Evolutionary conservation across 2,797 vertebrate genomes (phyloP).

Genomic region (Spinibarbus caldwelli): DNA sequence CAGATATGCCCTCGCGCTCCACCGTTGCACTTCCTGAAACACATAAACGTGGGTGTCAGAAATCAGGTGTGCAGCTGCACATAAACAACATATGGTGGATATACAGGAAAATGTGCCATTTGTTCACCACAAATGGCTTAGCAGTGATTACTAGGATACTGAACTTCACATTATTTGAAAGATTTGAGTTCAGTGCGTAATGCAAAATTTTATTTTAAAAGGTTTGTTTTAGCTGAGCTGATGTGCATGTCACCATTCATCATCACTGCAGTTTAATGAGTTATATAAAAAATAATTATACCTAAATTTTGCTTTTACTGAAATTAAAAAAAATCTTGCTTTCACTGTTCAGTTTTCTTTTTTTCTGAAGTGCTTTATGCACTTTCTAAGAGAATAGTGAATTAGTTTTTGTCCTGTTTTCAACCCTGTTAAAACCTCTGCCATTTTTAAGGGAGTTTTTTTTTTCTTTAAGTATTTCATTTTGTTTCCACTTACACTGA

Average conservation of each 20-base stretch:
- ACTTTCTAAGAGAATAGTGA: neutral
- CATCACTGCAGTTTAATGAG: neutral
- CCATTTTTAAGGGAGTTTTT: neutral
- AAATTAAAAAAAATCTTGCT: neutral
- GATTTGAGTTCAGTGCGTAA: neutral
- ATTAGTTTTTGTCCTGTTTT: neutral
- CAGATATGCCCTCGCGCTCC: slow-evolving; percentile 91
- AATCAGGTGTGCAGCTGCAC: neutral
- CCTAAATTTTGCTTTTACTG: neutral
- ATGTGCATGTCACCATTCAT: neutral
- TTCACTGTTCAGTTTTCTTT: neutral
- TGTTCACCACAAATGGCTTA: neutral
- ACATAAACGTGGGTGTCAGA: neutral
- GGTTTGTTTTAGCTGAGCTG: neutral
- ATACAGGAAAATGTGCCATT: neutral
- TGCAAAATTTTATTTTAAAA: neutral
- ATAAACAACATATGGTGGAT: neutral
- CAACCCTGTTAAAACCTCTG: neutral
- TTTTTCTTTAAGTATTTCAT: neutral
- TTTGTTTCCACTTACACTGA: neutral
- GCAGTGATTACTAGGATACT: neutral
- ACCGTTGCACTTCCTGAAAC: slow-evolving; percentile 89
- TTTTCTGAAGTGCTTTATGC: too few relatives aligned
- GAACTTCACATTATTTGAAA: neutral
- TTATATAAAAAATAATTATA: neutral